Evolutionary conservation across 2,113 vertebrate species (phyloP).

Genomic region (Oryzias woworae): DNA sequence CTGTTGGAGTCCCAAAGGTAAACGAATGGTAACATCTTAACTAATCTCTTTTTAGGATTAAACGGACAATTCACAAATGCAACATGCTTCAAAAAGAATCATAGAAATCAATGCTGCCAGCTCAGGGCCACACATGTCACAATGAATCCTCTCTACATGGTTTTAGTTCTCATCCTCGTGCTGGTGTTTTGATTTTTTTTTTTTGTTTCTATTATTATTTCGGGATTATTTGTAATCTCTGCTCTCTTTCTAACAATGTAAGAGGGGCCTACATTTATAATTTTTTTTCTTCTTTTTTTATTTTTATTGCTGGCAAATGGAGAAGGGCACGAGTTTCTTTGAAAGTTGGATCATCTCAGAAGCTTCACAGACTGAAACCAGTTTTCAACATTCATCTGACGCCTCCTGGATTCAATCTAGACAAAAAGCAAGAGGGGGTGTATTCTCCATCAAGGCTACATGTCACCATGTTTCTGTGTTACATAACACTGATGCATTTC

Average conservation of each 20-base stretch:
- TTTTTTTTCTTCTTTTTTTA: conserved; percentile 23
- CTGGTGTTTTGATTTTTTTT: conserved; percentile 70
- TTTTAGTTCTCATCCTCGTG: conserved; percentile 57
- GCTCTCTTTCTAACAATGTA: conserved; percentile 28
- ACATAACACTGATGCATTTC: too few species aligned
- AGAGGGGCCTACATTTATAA: conserved; percentile 19
- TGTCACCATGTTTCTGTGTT: too few species aligned
- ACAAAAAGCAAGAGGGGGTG: too few species aligned
- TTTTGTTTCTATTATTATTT: conserved; percentile 58
- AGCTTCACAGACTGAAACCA: conserved; percentile 8
- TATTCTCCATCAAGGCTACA: too few species aligned
- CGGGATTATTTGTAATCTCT: conserved; percentile 44
- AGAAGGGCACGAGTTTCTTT: conserved; percentile 28
- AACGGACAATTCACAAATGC: conserved; percentile 57
- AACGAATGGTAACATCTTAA: conserved; percentile 58
- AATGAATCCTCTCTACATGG: conserved; percentile 50
- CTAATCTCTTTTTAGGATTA: conserved; percentile 58
- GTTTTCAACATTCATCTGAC: conserved; percentile 9
- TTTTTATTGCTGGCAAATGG: conserved; percentile 67
- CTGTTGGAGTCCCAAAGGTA: conserved; percentile 49
- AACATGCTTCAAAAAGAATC: conserved; percentile 47
- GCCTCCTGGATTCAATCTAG: neutral
- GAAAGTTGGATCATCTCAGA: conserved; percentile 17
- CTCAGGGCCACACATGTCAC: conserved; percentile 36
- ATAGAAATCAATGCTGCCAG: conserved; percentile 52